A percentile compares a stretch with the other conserved stretches of the same genome.
Evolutionary conservation across 2,888 invertebrate species (phyloP).

Genomic region (Lumbricus terrestris): DNA sequence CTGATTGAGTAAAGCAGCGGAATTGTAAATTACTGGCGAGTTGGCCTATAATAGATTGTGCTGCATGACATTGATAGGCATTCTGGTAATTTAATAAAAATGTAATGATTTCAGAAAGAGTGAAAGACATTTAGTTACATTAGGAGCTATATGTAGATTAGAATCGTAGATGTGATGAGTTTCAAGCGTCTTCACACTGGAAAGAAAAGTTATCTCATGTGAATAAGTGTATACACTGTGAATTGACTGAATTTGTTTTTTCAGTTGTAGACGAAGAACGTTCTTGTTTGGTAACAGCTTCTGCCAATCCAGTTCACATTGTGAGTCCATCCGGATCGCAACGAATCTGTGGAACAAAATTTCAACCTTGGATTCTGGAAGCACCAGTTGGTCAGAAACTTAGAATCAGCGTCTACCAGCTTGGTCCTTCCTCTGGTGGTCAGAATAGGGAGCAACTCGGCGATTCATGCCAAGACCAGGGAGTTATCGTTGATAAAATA

Average conservation of each 20-base stretch:
- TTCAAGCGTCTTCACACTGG: too few relatives aligned
- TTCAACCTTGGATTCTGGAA: slow-evolving; percentile 12
- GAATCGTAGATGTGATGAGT: too few relatives aligned
- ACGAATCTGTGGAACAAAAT: background rate
- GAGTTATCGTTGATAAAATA: background rate
- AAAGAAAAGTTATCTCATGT: too few relatives aligned
- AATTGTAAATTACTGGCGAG: too few relatives aligned
- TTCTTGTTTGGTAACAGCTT: background rate
- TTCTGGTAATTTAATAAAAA: too few relatives aligned
- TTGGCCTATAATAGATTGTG: too few relatives aligned
- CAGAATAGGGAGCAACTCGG: background rate
- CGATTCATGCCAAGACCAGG: background rate
- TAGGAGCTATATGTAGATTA: too few relatives aligned
- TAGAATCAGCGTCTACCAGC: background rate
- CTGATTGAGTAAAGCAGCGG: too few relatives aligned
- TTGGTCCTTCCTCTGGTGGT: background rate
- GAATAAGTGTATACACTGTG: background rate
- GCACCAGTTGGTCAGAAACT: slow-evolving; percentile 6
- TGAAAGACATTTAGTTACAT: too few relatives aligned
- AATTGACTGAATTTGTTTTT: background rate
- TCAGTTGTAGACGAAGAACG: slow-evolving; percentile 9
- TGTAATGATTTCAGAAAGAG: too few relatives aligned
- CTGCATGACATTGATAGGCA: too few relatives aligned
- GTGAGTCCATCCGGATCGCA: background rate
- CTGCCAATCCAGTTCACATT: background rate